Percentiles rank a stretch among this genome's conserved stretches.
These are phyloP conservation scores for Ia io DNA, from an alignment of 2,113 vertebrate genomes.

Conservation along the genomic window DNA sequence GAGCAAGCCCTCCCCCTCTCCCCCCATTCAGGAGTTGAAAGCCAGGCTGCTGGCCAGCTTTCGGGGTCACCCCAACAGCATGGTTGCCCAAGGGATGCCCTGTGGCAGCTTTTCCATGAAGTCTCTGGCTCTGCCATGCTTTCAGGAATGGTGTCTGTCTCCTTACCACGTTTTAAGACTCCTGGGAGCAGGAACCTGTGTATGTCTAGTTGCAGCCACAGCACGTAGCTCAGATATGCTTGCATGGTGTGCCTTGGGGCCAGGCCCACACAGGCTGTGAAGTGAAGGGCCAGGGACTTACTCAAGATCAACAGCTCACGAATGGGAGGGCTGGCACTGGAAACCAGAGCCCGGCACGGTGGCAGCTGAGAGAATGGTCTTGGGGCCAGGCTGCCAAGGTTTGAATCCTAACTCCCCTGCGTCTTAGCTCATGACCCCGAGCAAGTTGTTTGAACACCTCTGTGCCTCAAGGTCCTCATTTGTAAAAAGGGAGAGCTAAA, in stretches of 20 bases:
- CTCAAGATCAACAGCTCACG: not conserved
- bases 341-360: not conserved
- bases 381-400: not conserved
- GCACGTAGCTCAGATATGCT: not conserved
- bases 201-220: not conserved
- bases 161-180: not conserved
- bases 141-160: not conserved
- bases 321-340: too few relatives aligned
- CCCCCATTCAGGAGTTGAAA: not conserved
- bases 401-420: not conserved
- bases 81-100: not conserved
- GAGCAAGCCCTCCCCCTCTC: too few relatives aligned
- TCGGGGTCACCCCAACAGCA: not conserved
- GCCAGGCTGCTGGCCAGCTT: not conserved
- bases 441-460: not conserved
- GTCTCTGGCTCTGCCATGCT: not conserved
- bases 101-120: not conserved
- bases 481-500: not conserved
- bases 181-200: not conserved
- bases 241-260: not conserved
- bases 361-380: fast-evolving
- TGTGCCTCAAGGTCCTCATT: not conserved
- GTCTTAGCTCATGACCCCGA: not conserved
- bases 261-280: not conserved
- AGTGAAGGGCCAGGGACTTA: not conserved